Evolutionary conservation across 2,797 vertebrate genomes (phyloP).

Genomic region (Hirundo rustica): DNA sequence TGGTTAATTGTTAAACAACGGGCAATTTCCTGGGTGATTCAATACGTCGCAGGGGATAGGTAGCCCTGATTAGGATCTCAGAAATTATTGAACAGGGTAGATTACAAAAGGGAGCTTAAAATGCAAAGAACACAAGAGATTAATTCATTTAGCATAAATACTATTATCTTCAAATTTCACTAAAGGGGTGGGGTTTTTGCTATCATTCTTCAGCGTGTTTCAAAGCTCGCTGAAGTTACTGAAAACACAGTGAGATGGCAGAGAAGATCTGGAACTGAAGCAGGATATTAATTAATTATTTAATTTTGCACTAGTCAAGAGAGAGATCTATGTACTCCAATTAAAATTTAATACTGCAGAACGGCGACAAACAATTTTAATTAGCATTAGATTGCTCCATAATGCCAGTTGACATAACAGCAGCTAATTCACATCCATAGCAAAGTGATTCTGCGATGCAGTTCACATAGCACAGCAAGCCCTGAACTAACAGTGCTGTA

Average conservation of each 20-base stretch:
- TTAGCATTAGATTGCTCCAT: neutral
- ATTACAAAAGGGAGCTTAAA: neutral
- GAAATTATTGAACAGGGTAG: constrained; percentile 12
- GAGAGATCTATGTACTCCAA: neutral
- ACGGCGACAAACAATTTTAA: neutral
- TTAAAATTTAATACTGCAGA: constrained; percentile 10
- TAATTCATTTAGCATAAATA: neutral
- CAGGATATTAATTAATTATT: neutral
- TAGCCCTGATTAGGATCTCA: neutral
- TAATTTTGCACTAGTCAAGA: neutral
- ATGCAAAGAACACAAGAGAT: neutral
- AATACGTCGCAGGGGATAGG: neutral
- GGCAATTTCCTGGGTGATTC: constrained; percentile 16
- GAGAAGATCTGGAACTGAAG: neutral
- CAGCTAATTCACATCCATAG: neutral
- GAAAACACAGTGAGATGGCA: neutral
- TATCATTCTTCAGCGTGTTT: neutral
- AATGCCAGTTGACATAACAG: neutral
- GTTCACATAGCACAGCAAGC: neutral
- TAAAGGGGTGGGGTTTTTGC: rapidly evolving
- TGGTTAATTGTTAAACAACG: neutral
- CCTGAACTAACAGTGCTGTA: neutral
- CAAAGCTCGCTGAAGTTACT: neutral
- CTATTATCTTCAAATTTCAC: neutral
- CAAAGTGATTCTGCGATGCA: neutral